These are phyloP conservation scores for Oncopodura yosiiana DNA, from an alignment of 1,140 invertebrate species.

Conservation along the genomic window DNA sequence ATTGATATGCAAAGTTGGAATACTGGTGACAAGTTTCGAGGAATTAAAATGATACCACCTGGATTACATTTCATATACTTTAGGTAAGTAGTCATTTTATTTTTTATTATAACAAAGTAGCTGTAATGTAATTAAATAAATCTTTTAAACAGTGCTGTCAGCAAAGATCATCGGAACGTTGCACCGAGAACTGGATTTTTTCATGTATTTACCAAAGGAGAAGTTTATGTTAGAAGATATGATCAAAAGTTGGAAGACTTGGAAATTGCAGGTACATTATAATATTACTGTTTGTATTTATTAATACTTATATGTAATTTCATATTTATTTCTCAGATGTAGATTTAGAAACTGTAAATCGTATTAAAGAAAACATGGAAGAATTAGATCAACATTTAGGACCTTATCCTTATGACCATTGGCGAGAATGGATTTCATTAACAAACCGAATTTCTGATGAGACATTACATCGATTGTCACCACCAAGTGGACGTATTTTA, in stretches of 20 bases:
- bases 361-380: slow-evolving; percentile 59
- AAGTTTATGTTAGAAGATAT: slow-evolving; percentile 82
- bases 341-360: slow-evolving; percentile 48
- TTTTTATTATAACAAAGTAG: neutral
- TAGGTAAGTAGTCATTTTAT: slow-evolving; percentile 46
- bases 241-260: slow-evolving; percentile 58
- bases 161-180: slow-evolving; percentile 45
- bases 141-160: slow-evolving; percentile 44
- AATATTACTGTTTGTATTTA: neutral
- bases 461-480: slow-evolving; percentile 48
- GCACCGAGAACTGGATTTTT: slow-evolving; percentile 78
- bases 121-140: neutral
- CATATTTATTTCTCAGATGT: slow-evolving; percentile 40
- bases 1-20: slow-evolving; percentile 92
- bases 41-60: slow-evolving; percentile 97
- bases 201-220: slow-evolving; percentile 68
- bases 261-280: slow-evolving; percentile 44
- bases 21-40: slow-evolving; percentile 82
- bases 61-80: slow-evolving; percentile 92
- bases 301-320: neutral
- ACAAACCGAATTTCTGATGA: slow-evolving; percentile 57
- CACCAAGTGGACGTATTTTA: slow-evolving; percentile 43
- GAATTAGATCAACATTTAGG: slow-evolving; percentile 74
- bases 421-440: slow-evolving; percentile 74
- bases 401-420: slow-evolving; percentile 82